Evolutionary conservation across 2,888 invertebrate genomes (phyloP).

Genomic region (Phengaris arion): DNA sequence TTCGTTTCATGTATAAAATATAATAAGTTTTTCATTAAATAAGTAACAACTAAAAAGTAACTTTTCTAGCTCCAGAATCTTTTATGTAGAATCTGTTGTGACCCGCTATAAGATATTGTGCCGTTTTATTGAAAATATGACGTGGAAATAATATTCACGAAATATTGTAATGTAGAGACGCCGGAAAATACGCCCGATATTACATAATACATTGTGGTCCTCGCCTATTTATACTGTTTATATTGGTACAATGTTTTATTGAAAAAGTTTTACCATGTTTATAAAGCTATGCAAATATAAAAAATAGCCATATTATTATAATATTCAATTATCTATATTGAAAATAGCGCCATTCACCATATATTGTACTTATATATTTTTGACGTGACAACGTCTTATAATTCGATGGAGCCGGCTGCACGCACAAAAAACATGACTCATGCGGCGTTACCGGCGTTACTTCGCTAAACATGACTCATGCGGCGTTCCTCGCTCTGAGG

Average conservation of each 20-base stretch:
- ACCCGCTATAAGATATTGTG: neutral
- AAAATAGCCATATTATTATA: neutral
- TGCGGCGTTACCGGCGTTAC: no score
- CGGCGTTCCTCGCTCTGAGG: no score
- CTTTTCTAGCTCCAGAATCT: neutral
- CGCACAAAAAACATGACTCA: no score
- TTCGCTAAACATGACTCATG: no score
- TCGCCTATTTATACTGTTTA: neutral
- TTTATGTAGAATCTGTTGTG: neutral
- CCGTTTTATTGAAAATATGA: conserved; percentile 11
- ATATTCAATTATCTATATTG: no score
- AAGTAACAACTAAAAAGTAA: no score
- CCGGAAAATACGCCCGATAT: neutral
- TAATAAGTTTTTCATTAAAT: no score
- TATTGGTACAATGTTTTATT: neutral
- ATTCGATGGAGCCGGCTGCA: no score
- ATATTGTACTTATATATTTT: no score
- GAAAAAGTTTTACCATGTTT: neutral
- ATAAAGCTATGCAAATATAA: neutral
- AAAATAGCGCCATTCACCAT: no score
- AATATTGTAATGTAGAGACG: conserved; percentile 5
- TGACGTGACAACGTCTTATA: no score
- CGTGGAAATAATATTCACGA: conserved; percentile 2
- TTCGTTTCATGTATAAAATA: no score
- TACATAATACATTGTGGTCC: conserved; percentile 3